phyloP scores from a whole-genome alignment of 2,797 vertebrate genomes.

The Paratrypauchen microcephalus region DNA sequence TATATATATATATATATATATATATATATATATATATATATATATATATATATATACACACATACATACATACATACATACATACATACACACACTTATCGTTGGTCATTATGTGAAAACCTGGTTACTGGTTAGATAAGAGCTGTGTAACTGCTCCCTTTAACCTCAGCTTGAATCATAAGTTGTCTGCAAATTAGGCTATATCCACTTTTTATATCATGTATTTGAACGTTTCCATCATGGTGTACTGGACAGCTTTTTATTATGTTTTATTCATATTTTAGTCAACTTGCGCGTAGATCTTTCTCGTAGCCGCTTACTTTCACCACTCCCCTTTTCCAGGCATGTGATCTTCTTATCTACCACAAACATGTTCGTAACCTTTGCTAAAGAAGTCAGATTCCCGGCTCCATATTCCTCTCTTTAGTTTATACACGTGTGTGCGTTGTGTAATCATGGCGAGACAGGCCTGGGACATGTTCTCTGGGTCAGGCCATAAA shows the following conservation, averaged over 20 bases:
- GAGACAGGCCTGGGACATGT: not conserved
- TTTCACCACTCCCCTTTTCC: not conserved
- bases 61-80: too few relatives aligned
- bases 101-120: not conserved
- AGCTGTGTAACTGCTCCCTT: conserved; percentile 9
- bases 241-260: not conserved
- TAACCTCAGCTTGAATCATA: not conserved
- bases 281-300: not conserved
- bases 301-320: conserved; percentile 22
- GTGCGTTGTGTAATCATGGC: not conserved
- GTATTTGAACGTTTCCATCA: not conserved
- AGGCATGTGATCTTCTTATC: conserved; percentile 64
- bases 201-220: not conserved
- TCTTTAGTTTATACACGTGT: not conserved
- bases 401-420: not conserved
- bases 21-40: too few relatives aligned
- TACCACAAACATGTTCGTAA: conserved; percentile 29
- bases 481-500: not conserved
- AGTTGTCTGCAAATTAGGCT: not conserved
- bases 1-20: too few relatives aligned
- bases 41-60: too few relatives aligned
- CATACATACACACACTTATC: too few relatives aligned
- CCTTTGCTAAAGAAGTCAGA: conserved; percentile 1
- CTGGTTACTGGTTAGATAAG: not conserved
- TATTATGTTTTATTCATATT: not conserved